Base-by-base conservation (phyloP, 2,113 vertebrate species). In the Leptodactylus fuscus region DNA sequence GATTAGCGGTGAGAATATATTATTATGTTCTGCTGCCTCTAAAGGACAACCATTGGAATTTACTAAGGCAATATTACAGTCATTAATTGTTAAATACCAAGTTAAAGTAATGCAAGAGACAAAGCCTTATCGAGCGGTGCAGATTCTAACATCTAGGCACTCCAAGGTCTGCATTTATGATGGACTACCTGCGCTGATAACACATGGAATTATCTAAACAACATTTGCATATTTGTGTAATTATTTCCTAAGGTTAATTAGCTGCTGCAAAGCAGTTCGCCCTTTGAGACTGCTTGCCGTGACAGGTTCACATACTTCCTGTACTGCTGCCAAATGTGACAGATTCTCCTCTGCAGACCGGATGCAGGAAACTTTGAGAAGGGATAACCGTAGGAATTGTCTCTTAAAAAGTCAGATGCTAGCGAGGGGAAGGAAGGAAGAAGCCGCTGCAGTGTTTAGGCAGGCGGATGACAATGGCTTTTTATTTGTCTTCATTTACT, bases 191-290 rank as follows among this genome's bases (percentile, higher is more conserved):
- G 94, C 94, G 93, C 92, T 91, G 93, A 95, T 95, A 96, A 94
- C 92, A 94, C 90, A 93, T 88, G 93, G 95, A 97, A 97, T 95
- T 96, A 97, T 96, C 96, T 95, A 96, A 96, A 96, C 94, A 96
- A 90, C 92, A 98, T 99, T 99, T 98, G 96, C 97, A 98, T 97
- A 97, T 95, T 96, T 95, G 93, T 95, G 95, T 96, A 97, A 98
- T 98, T 98, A 98, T 97, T 98, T 99, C 92, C 96, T 92, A 95
- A 95, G 96, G 96, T 98, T 98, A 98, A 99, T 98, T 98, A 96
- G 95, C 96, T 96, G 93, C 94, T 93, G 94, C 93, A 96, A 96
- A 96, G 95, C 94, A 93, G 92, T 88, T 93, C 69, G 87, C 94
- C 96, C 96, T 95, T 94, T 90, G 97, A 98, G 97, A 98, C 95